Evolutionary conservation across 2,888 invertebrate species (phyloP), one percentile per base, ranked within the genome.

Genomic region (Augiades crinisus): DNA sequence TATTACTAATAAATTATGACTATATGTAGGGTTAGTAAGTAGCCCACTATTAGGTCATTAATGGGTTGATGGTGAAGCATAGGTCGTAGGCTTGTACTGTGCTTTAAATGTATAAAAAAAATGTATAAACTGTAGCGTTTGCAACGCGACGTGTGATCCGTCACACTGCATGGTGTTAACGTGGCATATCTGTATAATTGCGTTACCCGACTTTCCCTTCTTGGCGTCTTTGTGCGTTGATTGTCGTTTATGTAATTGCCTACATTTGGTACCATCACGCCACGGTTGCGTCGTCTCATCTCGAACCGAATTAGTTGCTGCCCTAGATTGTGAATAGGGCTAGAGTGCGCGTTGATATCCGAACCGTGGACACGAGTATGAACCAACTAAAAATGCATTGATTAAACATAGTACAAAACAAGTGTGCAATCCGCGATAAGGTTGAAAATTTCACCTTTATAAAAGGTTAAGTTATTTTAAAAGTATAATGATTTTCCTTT

Each of bases 201-300:
- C 76, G 75, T 82, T 82, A 79, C 67, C 60, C 68, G 75, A 78
- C 79, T 83, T 85, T 83, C 82, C 76, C 78, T 77, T 71, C 64
- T 72, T 70, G 68, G 74, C 78, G 71, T 77, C 81, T 80, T 70
- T 77, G 78, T 76, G 71, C 75, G 59, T 78, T 81, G 82, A 84
- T 82, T 82, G 81, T 82, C 85, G 71, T 82, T 86, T 81, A 79
- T 79, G 68, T 88, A 86, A 89, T 87, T 88, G 80, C 78, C 73
- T 65, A 74, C 72, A 71, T 72, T 81, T 75, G 72, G 72, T 68
- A 68, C 67, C 68, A 73, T 70, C 76, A 67, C 70, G 69, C 67
- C 72, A 63, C 68, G 65, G 64, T 64, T 61, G 64, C 59, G 53
- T 51, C 55, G 56, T 61, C 67, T 65, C 67, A 58, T 75, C 68